Evolutionary conservation across 2,113 vertebrate genomes (phyloP).

Genomic region (Laterallus jamaicensis): DNA sequence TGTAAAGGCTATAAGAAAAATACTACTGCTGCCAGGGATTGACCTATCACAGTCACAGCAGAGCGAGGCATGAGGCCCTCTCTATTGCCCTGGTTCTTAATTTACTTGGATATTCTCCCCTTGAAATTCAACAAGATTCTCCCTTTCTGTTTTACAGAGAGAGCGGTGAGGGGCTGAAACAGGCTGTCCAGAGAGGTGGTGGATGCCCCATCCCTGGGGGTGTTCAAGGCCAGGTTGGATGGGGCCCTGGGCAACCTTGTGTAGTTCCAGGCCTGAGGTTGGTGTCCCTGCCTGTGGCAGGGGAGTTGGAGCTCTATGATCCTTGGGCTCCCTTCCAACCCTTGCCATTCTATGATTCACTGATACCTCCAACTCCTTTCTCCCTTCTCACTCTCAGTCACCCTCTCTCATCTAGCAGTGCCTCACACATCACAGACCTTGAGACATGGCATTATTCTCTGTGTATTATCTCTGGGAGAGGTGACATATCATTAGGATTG

Average conservation of each 20-base stretch:
- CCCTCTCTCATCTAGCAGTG: accelerated
- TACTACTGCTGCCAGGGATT: not conserved
- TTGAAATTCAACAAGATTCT: not conserved
- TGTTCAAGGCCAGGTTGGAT: too few species aligned
- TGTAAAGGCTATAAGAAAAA: not conserved
- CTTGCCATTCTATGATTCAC: too few species aligned
- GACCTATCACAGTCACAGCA: not conserved
- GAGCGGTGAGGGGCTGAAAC: too few species aligned
- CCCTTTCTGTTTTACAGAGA: not conserved
- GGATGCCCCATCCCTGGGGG: too few species aligned
- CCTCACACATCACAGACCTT: not conserved
- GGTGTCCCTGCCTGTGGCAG: too few species aligned
- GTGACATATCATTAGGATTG: not conserved
- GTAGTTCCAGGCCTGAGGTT: too few species aligned
- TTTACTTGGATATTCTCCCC: not conserved
- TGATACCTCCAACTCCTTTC: not conserved
- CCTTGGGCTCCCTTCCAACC: too few species aligned
- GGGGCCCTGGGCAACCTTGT: too few species aligned
- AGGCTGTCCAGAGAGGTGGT: too few species aligned
- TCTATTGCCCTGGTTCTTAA: not conserved
- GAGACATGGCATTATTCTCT: not conserved
- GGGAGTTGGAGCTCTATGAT: too few species aligned
- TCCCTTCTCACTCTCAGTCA: not conserved
- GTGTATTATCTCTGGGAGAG: not conserved
- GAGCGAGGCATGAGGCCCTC: accelerated